Conservation (phyloP, 1,140 invertebrate species). For the Vollenhovia emeryi region DNA sequence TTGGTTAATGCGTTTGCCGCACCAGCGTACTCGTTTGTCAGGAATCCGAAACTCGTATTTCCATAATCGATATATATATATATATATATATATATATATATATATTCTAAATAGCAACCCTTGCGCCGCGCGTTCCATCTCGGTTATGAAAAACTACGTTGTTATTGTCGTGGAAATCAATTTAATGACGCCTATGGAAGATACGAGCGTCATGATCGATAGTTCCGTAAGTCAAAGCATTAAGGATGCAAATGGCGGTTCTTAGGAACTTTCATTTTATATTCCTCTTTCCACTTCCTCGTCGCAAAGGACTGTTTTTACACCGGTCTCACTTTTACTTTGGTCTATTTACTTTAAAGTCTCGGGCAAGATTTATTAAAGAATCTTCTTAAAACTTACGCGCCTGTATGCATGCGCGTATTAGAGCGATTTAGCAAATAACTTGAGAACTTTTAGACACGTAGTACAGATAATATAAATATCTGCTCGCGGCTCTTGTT, state of each 20-base stretch:
- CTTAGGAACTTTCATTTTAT: constrained; percentile 37
- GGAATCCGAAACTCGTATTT: constrained; percentile 53
- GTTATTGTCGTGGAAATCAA: constrained; percentile 36
- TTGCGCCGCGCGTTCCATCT: neutral
- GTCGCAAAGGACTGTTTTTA: constrained; percentile 12
- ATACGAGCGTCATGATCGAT: constrained; percentile 40
- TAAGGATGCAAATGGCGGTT: constrained; percentile 41
- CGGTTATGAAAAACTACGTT: constrained; percentile 10
- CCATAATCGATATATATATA: constrained; percentile 63
- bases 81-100: neutral
- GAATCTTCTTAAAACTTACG: neutral
- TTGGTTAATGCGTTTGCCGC: constrained; percentile 54
- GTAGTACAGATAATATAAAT: neutral
- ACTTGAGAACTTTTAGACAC: neutral
- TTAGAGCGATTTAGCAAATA: neutral
- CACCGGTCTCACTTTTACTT: constrained; percentile 28
- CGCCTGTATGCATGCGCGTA: neutral
- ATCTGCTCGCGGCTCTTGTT: neutral
- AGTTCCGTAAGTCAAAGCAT: constrained; percentile 24
- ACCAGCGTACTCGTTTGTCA: constrained; percentile 31
- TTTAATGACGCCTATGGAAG: constrained; percentile 14
- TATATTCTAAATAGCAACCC: neutral
- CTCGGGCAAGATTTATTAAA: constrained; percentile 1
- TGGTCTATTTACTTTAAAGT: neutral
- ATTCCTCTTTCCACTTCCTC: constrained; percentile 5